phyloP scores from a whole-genome alignment of 2,797 vertebrate genomes.

The Mastacembelus armatus region DNA sequence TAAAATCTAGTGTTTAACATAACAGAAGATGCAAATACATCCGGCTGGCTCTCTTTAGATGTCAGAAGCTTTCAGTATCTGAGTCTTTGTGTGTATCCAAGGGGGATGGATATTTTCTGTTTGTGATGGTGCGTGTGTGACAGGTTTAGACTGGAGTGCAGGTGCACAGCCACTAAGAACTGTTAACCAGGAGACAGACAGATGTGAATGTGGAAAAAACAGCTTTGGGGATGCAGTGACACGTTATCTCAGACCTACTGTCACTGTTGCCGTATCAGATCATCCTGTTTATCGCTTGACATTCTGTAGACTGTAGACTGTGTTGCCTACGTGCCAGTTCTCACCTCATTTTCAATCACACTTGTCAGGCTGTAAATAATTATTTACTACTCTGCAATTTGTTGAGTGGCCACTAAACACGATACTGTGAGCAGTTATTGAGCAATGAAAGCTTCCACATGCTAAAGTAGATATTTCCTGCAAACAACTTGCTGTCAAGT shows the following conservation, averaged over 20 bases:
- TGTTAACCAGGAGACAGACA: slow-evolving; percentile 34
- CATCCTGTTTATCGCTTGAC: slow-evolving; percentile 6
- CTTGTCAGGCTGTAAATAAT: slow-evolving; percentile 24
- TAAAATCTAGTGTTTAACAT: no score
- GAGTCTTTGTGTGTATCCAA: background rate
- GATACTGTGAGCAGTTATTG: background rate
- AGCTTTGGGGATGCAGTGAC: slow-evolving; percentile 20
- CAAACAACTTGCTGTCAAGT: slow-evolving; percentile 23
- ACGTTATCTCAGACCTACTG: slow-evolving; percentile 26
- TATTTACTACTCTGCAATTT: slow-evolving; percentile 45
- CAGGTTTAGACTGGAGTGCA: slow-evolving; percentile 12
- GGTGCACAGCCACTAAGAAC: slow-evolving; percentile 29
- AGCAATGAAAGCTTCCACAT: slow-evolving; percentile 37
- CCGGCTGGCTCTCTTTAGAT: no score
- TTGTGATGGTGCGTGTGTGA: slow-evolving; percentile 4
- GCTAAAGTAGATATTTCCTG: slow-evolving; percentile 33
- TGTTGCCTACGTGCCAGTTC: background rate
- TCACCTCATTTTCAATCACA: background rate
- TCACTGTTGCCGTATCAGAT: slow-evolving; percentile 13
- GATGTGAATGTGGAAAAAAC: slow-evolving; percentile 29
- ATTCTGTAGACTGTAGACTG: slow-evolving; percentile 3
- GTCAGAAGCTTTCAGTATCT: no score
- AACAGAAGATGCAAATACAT: no score
- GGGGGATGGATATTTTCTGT: slow-evolving; percentile 23
- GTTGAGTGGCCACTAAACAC: slow-evolving; percentile 29